Evolutionary conservation across 2,888 invertebrate genomes (phyloP).

Genomic region (Polyploca ridens): DNA sequence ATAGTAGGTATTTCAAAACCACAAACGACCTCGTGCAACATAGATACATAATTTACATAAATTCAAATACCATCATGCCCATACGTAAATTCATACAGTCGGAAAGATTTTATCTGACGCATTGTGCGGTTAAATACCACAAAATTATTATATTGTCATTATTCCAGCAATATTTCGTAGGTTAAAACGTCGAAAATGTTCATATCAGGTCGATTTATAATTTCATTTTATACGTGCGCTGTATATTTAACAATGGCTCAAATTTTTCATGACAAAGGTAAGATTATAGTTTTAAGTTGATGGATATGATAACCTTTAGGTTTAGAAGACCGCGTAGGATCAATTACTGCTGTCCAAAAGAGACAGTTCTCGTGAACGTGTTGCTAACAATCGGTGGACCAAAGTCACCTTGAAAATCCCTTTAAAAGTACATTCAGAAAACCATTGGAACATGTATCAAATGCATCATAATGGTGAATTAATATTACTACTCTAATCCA

Average conservation of each 20-base stretch:
- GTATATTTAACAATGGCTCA: constrained; percentile 26
- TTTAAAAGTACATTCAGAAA: too few relatives aligned
- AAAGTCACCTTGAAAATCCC: too few relatives aligned
- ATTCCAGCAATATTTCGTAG: constrained; percentile 33
- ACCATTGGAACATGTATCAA: too few relatives aligned
- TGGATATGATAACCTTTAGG: too few relatives aligned
- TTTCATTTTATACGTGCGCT: constrained; percentile 25
- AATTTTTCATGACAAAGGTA: constrained; percentile 5
- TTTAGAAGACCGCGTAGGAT: too few relatives aligned
- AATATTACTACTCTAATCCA: too few relatives aligned
- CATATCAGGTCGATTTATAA: constrained; percentile 23
- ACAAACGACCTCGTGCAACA: constrained; percentile 5
- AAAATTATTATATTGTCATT: constrained; percentile 31
- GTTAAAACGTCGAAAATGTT: constrained; percentile 33
- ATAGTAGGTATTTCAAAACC: neutral
- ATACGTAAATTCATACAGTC: constrained; percentile 32
- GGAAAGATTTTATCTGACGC: constrained; percentile 39
- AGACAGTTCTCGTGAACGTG: too few relatives aligned
- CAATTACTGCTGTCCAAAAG: too few relatives aligned
- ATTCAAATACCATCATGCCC: constrained; percentile 20
- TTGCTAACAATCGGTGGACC: too few relatives aligned
- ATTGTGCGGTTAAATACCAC: constrained; percentile 29
- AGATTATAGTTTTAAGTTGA: too few relatives aligned
- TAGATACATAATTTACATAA: constrained; percentile 5
- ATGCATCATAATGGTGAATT: too few relatives aligned